phyloP scores from a whole-genome alignment of 2,888 invertebrate species.

The Thereva unica region DNA sequence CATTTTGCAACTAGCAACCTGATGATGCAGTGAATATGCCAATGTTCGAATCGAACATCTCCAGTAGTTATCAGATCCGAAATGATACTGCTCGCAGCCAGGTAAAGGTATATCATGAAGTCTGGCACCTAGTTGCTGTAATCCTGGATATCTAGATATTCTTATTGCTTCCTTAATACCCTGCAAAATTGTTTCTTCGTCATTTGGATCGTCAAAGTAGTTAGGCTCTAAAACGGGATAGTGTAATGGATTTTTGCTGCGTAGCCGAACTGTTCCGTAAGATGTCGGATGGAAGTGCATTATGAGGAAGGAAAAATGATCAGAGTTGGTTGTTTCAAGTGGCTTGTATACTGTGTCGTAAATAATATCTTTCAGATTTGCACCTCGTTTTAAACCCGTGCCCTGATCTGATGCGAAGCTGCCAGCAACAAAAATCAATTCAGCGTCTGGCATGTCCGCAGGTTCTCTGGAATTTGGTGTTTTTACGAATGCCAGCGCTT shows the following conservation, averaged over 20 bases:
- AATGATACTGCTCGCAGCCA: constrained; percentile 59
- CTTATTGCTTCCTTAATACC: constrained; percentile 65
- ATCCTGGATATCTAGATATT: constrained; percentile 62
- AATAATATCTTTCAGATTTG: constrained; percentile 63
- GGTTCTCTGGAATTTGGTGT: constrained; percentile 62
- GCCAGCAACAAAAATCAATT: constrained; percentile 67
- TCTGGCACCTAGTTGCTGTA: constrained; percentile 63
- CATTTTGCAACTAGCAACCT: constrained; percentile 70
- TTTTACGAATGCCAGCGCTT: constrained; percentile 69
- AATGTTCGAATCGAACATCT: constrained; percentile 66
- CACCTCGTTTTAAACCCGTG: constrained; percentile 61
- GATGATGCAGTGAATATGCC: constrained; percentile 66
- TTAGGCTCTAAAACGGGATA: constrained; percentile 80
- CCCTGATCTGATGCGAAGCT: constrained; percentile 67
- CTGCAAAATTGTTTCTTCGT: constrained; percentile 65
- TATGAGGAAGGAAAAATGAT: constrained; percentile 65
- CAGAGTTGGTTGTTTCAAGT: constrained; percentile 60
- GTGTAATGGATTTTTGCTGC: constrained; percentile 72
- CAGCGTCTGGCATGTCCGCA: constrained; percentile 68
- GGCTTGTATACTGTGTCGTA: constrained; percentile 63
- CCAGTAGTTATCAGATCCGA: constrained; percentile 69
- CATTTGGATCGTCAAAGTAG: constrained; percentile 70
- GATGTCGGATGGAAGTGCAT: constrained; percentile 75
- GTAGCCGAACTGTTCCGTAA: constrained; percentile 68
- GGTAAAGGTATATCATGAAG: constrained; percentile 61